Evolutionary conservation across 2,113 vertebrate genomes (phyloP), one percentile per base, ranked within the genome.

Genomic region (Canis aureus): DNA sequence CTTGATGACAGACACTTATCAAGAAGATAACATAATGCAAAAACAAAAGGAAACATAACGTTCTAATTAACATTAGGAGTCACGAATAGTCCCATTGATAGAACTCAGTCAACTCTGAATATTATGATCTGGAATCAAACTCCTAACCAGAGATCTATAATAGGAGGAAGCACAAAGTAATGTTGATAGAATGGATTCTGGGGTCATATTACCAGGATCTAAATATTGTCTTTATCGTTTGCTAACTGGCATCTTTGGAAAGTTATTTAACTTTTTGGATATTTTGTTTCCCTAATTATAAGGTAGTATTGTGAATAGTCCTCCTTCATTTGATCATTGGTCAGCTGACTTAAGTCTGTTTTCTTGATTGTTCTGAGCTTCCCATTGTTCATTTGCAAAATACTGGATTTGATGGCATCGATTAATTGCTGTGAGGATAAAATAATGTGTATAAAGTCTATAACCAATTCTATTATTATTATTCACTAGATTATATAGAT

Each of bases 1-100:
- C 20, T 59, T 83, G 71, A 69, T 80, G 74, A 80, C 49, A 11
- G 19, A 85, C 27, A 64, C 23, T 84, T 86, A 90, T 78, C 38
- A 91, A 79, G 11, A 93, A 94, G 81, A 84, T 53, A 88, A 35
- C 20, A 64, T 64, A 97, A 91, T 64, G 80, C 82, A 78, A 88
- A 29, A 38, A 76, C 2, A 43, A 84, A 80, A 92, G 43, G 49
- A 51, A 87, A 10, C 20, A 17, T 25, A 71, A 66, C 9, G 35
- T 94, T 95, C 60, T 73, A 0, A 67, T 62, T 83, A 94, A 49
- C 8, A 7, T 38, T 64, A 25, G 85, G 81, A 60, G 32, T 91
- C 64, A 82, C 29, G 0, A 32, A 8, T n/a, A 62, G 5, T n/a
- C 25, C 20, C 32, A 64, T 16, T 80, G 74, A 80, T 43, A 64